Base-by-base conservation (phyloP, 2,113 vertebrate genomes). In the Rhinopomastus cyanomelas region DNA sequence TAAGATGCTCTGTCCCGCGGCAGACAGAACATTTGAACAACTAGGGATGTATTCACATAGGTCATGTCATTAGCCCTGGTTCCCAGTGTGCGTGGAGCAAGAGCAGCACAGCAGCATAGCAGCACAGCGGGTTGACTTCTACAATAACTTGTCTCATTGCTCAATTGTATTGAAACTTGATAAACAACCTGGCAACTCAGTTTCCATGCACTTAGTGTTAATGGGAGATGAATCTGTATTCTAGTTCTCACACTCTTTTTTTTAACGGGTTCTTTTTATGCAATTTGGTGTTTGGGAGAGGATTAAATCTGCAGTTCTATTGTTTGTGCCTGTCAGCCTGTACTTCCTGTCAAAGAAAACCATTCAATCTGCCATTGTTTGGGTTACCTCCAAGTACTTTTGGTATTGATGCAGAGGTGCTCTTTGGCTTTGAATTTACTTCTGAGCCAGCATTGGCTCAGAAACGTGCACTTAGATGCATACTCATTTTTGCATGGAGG, bases 391-490 rank as follows among this genome's bases (percentile, higher is more conserved):
- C 61, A 88, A 84, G 81, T 32, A 71, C 57, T 72, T 86, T 61
- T 68, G 57, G 21, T 85, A 75, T 61, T 72, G 86, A 94, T 88
- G 81, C 39, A 90, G 30, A 72, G 52, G 8, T 16, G 36, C 27
- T 75, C 78, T 88, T 68, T 53, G 32, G 34, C 61, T 78, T 91
- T 86, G 88, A 92, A 79, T 84, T 36, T 51, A 62, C 39, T 42
- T 42, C 39, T 42, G 18, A 88, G 88, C 18, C 32, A 81, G 49
- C 16, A 49, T 68, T 79, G 57, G 69, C 65, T 86, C 57, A 84
- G 39, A 85, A 90, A 60, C 1, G 3, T 0, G 2, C 16, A 27
- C 6, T 68, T 39, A 30, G 22, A 16, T 78, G 59, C 62, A 32
- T 65, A 64, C 2, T 60, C 34, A 36, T 42, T 84, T 88, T 78